Percentiles rank a stretch among this genome's conserved stretches.
Evolutionary conservation across 2,113 vertebrate species (phyloP).

Genomic region (Camelus bactrianus): DNA sequence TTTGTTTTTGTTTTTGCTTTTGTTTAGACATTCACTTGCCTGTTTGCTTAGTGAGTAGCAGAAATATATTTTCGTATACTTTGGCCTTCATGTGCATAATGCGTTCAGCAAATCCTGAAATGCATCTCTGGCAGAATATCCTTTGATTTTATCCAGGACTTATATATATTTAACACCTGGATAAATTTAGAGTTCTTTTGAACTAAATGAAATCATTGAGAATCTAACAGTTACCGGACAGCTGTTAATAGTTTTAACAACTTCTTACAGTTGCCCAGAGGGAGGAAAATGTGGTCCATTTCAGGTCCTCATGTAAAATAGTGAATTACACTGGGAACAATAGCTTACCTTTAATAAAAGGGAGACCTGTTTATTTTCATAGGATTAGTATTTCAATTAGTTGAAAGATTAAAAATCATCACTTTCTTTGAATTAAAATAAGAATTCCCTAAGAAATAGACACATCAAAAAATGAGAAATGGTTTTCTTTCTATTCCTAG

Average conservation of each 20-base stretch:
- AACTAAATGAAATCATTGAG: slow-evolving; percentile 66
- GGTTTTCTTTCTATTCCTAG: slow-evolving; percentile 17
- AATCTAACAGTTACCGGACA: slow-evolving; percentile 56
- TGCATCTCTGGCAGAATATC: neutral
- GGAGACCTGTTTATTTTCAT: slow-evolving; percentile 34
- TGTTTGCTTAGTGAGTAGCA: slow-evolving; percentile 20
- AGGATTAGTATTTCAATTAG: slow-evolving; percentile 3
- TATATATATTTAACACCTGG: slow-evolving; percentile 64
- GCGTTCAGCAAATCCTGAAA: slow-evolving; percentile 52
- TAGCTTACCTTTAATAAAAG: slow-evolving; percentile 50
- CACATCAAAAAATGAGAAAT: neutral
- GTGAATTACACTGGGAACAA: slow-evolving; percentile 40
- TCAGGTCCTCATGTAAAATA: slow-evolving; percentile 50
- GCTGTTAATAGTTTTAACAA: slow-evolving; percentile 68
- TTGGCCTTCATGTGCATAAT: neutral
- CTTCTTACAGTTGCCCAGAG: slow-evolving; percentile 52
- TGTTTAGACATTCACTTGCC: neutral
- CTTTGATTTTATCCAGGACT: slow-evolving; percentile 66
- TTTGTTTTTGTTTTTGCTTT: neutral
- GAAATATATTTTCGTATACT: slow-evolving; percentile 32
- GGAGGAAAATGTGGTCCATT: slow-evolving; percentile 45
- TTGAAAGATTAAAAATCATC: slow-evolving; percentile 49
- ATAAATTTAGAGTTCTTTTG: slow-evolving; percentile 68
- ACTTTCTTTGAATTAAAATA: slow-evolving; percentile 48
- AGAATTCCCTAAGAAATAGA: neutral